These are phyloP conservation scores for Athetis lepigone DNA, from an alignment of 2,888 invertebrate genomes.

Conservation along the genomic window DNA sequence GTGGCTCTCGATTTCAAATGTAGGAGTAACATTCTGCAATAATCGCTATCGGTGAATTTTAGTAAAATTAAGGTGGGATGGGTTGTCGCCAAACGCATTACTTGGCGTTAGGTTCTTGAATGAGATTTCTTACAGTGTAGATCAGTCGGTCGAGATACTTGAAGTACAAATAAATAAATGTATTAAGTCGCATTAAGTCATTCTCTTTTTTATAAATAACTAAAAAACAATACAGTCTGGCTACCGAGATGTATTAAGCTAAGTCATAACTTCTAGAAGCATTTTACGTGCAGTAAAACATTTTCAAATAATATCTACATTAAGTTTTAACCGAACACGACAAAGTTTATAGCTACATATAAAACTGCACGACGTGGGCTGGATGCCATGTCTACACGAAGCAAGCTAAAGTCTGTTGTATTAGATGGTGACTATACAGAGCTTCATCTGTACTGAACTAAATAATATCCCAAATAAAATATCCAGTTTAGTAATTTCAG, in stretches of 20 bases:
- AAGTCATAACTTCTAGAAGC: constrained; percentile 23
- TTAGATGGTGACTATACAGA: constrained; percentile 30
- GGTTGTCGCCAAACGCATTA: too few species aligned
- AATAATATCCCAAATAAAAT: constrained; percentile 54
- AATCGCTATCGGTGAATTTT: too few species aligned
- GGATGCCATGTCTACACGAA: constrained; percentile 40
- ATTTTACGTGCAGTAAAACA: constrained; percentile 51
- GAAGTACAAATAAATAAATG: background rate
- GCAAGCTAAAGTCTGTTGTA: constrained; percentile 19
- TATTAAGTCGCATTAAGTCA: constrained; percentile 4
- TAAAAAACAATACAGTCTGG: constrained; percentile 18
- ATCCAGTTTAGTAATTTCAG: constrained; percentile 39
- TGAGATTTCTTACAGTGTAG: too few species aligned
- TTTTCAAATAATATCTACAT: constrained; percentile 52
- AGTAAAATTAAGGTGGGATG: too few species aligned
- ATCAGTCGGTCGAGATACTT: too few species aligned
- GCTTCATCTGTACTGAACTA: constrained; percentile 6
- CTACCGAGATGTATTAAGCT: constrained; percentile 28
- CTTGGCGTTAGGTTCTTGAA: too few species aligned
- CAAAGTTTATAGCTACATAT: constrained; percentile 56
- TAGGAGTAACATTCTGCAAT: too few species aligned
- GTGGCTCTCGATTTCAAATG: too few species aligned
- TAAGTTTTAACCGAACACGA: constrained; percentile 46
- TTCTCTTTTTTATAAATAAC: constrained; percentile 22
- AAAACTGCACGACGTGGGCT: constrained; percentile 56